These are phyloP conservation scores for Cyclura pinguis DNA, from an alignment of 2,797 vertebrate genomes.

Conservation along the genomic window DNA sequence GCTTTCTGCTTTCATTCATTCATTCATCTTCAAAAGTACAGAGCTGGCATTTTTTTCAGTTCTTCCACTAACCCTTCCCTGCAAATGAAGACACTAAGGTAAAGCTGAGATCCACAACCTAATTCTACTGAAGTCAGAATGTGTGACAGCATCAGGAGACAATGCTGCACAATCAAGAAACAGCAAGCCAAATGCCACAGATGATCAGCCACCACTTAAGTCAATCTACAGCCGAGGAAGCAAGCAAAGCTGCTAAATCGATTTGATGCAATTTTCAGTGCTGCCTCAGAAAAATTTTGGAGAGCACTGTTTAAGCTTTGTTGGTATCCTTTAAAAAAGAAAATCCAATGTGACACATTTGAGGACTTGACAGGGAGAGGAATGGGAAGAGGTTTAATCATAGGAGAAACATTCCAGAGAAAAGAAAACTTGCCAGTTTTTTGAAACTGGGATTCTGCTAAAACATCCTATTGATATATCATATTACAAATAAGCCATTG, in stretches of 20 bases:
- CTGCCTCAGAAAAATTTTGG: neutral
- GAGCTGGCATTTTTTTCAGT: neutral
- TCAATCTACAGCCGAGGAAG: neutral
- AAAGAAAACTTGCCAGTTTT: neutral
- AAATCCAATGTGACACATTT: neutral
- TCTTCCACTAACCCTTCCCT: too few species aligned
- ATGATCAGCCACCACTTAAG: neutral
- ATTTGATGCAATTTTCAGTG: constrained; percentile 4
- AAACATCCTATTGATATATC: neutral
- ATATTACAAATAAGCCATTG: neutral
- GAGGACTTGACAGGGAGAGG: neutral
- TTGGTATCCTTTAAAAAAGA: neutral
- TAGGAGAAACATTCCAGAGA: neutral
- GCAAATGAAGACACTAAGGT: neutral
- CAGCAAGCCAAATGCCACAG: neutral
- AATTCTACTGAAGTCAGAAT: neutral
- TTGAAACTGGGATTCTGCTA: too few species aligned
- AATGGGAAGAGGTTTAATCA: neutral
- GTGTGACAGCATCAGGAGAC: neutral
- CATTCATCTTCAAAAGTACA: neutral
- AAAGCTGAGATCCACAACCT: neutral
- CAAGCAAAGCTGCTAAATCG: neutral
- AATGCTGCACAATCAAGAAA: neutral
- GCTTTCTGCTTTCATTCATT: neutral
- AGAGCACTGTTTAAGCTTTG: neutral